A percentile compares a stretch with the other conserved stretches of the same genome.
Evolutionary conservation across 1,140 invertebrate genomes (phyloP).

Genomic region (Mylabris phalerata): DNA sequence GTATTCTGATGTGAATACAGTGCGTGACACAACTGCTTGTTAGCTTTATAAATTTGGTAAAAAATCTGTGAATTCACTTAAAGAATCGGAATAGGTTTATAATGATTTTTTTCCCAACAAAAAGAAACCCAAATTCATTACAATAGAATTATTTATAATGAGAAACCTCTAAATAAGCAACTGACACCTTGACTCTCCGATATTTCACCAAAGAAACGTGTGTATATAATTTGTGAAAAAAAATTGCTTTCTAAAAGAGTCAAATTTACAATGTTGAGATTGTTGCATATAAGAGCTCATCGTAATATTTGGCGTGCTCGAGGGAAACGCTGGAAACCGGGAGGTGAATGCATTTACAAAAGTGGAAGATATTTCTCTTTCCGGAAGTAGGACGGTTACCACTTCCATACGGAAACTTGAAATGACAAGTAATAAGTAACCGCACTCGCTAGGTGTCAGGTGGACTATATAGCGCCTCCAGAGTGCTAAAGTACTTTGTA

Average conservation of each 20-base stretch:
- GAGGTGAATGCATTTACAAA: conserved; percentile 13
- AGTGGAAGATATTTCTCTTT: conserved; percentile 16
- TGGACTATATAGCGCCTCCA: conserved; percentile 18
- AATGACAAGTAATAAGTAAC: conserved; percentile 21
- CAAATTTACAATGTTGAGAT: conserved; percentile 13
- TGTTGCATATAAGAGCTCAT: conserved; percentile 10
- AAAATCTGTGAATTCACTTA: too few species aligned
- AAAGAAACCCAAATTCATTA: too few species aligned
- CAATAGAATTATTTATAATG: conserved; percentile 3
- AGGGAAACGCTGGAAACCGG: conserved; percentile 4
- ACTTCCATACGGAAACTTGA: conserved; percentile 16
- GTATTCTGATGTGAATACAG: too few species aligned
- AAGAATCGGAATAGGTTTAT: too few species aligned
- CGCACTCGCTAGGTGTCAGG: conserved; percentile 17
- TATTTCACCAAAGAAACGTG: background rate
- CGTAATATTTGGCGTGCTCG: conserved; percentile 14
- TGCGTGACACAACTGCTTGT: too few species aligned
- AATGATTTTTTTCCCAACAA: too few species aligned
- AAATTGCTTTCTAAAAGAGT: conserved; percentile 7
- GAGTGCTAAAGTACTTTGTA: conserved; percentile 16
- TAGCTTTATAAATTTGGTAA: too few species aligned
- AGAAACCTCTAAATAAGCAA: conserved; percentile 1
- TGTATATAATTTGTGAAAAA: conserved; percentile 1
- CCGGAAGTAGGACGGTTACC: conserved; percentile 13
- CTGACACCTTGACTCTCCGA: background rate